Base-by-base conservation (phyloP, 2,888 invertebrate species). In the Phasia obesa region DNA sequence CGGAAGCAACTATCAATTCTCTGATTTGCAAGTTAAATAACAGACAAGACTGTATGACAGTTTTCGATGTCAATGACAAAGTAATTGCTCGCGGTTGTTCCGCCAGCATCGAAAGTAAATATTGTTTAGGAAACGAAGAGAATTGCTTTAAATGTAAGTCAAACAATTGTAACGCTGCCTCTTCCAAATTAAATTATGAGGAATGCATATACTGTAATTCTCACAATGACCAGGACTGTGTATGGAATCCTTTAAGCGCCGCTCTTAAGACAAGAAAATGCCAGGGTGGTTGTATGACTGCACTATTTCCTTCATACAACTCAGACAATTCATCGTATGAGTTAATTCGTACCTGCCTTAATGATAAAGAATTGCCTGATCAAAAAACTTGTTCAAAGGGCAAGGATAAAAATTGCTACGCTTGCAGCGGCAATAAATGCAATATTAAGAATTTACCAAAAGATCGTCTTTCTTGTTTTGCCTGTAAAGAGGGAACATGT, bases 181-280 rank as follows among this genome's bases (percentile, higher is more conserved):
- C 69, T 0, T 57, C 79, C 0, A 25, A 78, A 0, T 47, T 70
- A 0, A 87, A 89, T 13, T 89, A 87, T 70, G 83, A 65, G 2
- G 87, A 87, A 13, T 91, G 90, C 71, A 67, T 90, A 27, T 89
- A 88, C 62, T 91, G 90, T 35, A 87, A 90, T 76, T 87, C 89
- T 1, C 67, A 84, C 74, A 87, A 86, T 81, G 84, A 88, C 42
- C 23, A 76, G 0, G 74, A 84, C 0, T 91, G 90, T 35, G 60
- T 90, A 2, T 86, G 83, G 84, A 81, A 87, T 0, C 87, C 90
- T 0, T 51, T 60, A 0, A 86, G 83, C 6, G 2, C 27, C 0
- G 5, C 42, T 0, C 86, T 87, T 59, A 86, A 74, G 51, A 87
- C 85, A 0, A 88, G 91, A 23, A 84, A 87, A 21, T 90, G 90